phyloP scores from a whole-genome alignment of 2,888 invertebrate genomes.

The Asteroscopus sphinx region DNA sequence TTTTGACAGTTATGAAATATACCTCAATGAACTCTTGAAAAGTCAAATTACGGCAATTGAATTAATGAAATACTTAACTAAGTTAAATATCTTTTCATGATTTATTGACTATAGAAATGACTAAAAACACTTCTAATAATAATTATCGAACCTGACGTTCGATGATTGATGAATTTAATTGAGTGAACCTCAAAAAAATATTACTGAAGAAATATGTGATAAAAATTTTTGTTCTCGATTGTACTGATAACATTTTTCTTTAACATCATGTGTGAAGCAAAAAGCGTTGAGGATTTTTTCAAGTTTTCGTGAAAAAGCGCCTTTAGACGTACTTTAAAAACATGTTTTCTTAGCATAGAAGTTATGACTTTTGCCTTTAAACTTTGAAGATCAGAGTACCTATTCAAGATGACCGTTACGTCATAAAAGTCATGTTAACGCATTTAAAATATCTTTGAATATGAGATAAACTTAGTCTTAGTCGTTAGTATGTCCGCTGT shows the following conservation, averaged over 20 bases:
- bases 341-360: too few relatives aligned
- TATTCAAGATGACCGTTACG: too few relatives aligned
- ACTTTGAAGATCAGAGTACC: too few relatives aligned
- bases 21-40: constrained; percentile 22
- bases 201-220: background rate
- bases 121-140: constrained; percentile 40
- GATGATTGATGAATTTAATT: constrained; percentile 38
- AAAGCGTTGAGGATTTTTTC: too few relatives aligned
- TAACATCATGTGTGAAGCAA: too few relatives aligned
- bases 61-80: constrained; percentile 14
- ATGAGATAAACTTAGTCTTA: background rate
- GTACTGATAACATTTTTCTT: background rate
- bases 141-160: constrained; percentile 26
- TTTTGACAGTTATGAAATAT: constrained; percentile 37
- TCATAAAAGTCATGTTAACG: too few relatives aligned
- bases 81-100: constrained; percentile 25
- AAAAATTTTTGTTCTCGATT: constrained; percentile 2
- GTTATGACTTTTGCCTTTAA: too few relatives aligned
- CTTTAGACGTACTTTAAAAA: too few relatives aligned
- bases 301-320: too few relatives aligned
- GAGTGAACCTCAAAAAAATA: constrained; percentile 12
- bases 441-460: background rate
- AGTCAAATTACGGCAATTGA: constrained; percentile 32
- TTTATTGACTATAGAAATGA: constrained; percentile 46
- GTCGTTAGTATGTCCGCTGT: constrained; percentile 36